Evolutionary conservation across 2,888 invertebrate genomes (phyloP).

Genomic region (Boloria euphrosyne): DNA sequence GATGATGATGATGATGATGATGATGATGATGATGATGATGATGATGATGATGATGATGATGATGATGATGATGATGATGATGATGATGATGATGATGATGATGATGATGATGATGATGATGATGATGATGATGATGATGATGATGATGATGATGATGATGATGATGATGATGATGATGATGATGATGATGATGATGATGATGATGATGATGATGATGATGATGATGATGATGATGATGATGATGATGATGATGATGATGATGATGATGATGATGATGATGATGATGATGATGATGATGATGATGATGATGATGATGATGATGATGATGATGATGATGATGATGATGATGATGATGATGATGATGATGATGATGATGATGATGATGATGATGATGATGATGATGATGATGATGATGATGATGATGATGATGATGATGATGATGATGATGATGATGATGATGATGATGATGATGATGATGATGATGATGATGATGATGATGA

Average conservation of each 20-base stretch:
- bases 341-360: constrained; percentile 86
- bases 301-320: constrained; percentile 88
- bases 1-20: constrained; percentile 88
- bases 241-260: constrained; percentile 88
- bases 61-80: constrained; percentile 88
- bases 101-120: constrained; percentile 86
- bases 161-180: constrained; percentile 86
- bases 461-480: constrained; percentile 86
- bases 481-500: constrained; percentile 88
- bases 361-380: constrained; percentile 88
- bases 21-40: constrained; percentile 88
- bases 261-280: constrained; percentile 88
- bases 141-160: constrained; percentile 88
- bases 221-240: constrained; percentile 86
- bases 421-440: constrained; percentile 88
- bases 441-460: constrained; percentile 88
- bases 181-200: constrained; percentile 88
- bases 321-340: constrained; percentile 88
- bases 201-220: constrained; percentile 88
- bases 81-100: constrained; percentile 88
- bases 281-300: constrained; percentile 86
- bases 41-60: constrained; percentile 86
- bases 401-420: constrained; percentile 86
- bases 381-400: constrained; percentile 88
- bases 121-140: constrained; percentile 88